Percentiles rank a stretch among this genome's conserved stretches.
Evolutionary conservation across 2,113 vertebrate species (phyloP).

Genomic region (Corvus hawaiiensis): DNA sequence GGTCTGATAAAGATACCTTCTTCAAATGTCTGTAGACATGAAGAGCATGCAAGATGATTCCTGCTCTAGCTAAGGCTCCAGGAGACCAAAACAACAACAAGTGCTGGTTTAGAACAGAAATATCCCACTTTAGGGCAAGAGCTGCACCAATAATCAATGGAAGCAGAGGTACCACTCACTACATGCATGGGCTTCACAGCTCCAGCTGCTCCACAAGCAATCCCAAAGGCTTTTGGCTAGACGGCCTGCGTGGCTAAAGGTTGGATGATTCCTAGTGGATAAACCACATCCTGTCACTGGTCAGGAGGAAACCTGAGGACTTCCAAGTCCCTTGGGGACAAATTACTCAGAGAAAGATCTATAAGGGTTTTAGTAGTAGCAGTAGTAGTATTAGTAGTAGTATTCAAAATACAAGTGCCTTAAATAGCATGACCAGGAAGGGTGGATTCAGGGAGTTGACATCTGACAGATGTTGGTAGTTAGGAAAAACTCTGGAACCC

Average conservation of each 20-base stretch:
- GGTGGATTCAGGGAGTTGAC: background rate
- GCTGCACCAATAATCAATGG: background rate
- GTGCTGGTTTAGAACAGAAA: background rate
- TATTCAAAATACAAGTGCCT: background rate
- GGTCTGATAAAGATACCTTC: background rate
- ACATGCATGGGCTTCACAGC: background rate
- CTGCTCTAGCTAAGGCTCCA: background rate
- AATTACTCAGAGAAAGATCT: conserved; percentile 40
- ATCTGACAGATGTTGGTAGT: conserved; percentile 22
- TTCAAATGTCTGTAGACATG: background rate
- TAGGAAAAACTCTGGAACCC: background rate
- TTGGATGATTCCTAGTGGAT: background rate
- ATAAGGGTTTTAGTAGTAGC: background rate
- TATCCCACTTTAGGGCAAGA: background rate
- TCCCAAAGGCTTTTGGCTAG: background rate
- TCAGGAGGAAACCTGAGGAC: conserved; percentile 9
- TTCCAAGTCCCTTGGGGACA: background rate
- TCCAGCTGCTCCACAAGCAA: background rate
- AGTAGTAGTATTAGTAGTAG: background rate
- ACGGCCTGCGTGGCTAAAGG: background rate
- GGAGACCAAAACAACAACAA: background rate
- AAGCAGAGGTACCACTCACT: background rate
- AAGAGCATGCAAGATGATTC: background rate
- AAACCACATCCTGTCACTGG: conserved; percentile 16
- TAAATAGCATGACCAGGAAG: conserved; percentile 38